Base-by-base conservation (phyloP, 2,888 invertebrate genomes). In the Trachelus iudaicus region DNA sequence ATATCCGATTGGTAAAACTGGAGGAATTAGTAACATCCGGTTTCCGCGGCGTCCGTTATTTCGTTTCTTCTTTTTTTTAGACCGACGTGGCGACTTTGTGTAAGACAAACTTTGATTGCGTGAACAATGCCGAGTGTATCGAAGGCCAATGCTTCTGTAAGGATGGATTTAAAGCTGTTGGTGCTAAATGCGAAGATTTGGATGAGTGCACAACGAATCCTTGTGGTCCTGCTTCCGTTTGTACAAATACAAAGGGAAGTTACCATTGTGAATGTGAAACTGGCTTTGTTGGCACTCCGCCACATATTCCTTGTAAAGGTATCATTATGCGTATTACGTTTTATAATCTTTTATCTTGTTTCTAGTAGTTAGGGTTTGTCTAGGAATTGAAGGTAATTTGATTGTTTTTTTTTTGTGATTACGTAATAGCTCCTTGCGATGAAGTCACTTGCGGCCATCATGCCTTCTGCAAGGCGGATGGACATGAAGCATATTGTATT, bases 111-210 rank as follows among this genome's bases (percentile, higher is more conserved):
- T 98, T 97, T 87, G 97, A 98, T 90, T 98, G 98, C 90, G 97
- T 97, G 68, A 97, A 97, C 91, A 97, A 98, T 89, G 97, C 97
- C 1, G 97, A 97, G 92, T 98, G 98, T 89, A 94, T 96, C 81
- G 96, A 97, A 88, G 95, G 94, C 82, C 97, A 97, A 92, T 98
- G 98, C 90, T 97, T 96, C 93, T 97, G 98, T 89, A 95, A 97
- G 91, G 95, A 96, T 85, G 97, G 98, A 31, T 98, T 98, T 89
- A 94, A 95, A 80, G 95, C 97, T 0, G 94, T 94, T 84, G 96
- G 95, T 69, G 95, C 97, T 1, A 93, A 95, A 83, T 97, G 97
- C 88, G 92, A 95, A 74, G 97, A 97, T 88, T 92, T 97, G 69
- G 95, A 98, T 89, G 98, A 98, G 92, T 98, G 98, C 90, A 86